Percentiles rank a stretch among this genome's conserved stretches.
Evolutionary conservation across 2,113 vertebrate species (phyloP).

Genomic region (Okapia johnstoni): DNA sequence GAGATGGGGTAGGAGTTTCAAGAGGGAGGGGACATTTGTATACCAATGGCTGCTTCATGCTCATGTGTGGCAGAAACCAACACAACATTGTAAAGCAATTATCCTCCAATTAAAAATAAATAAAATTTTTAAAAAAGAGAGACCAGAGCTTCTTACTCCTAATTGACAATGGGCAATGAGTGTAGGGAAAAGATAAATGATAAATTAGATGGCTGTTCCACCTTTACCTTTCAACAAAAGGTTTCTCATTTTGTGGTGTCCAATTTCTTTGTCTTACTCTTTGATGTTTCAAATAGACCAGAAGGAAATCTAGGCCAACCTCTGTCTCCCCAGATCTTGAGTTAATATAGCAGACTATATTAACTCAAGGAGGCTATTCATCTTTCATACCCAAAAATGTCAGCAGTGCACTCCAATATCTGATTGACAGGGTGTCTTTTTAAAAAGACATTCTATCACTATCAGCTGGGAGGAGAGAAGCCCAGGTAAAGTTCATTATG

Average conservation of each 20-base stretch:
- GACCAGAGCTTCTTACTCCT: background rate
- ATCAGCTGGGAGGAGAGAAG: background rate
- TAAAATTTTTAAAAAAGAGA: background rate
- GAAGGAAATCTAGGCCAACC: background rate
- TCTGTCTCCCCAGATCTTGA: background rate
- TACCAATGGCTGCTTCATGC: background rate
- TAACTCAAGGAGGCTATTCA: background rate
- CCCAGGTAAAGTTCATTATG: background rate
- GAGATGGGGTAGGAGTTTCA: background rate
- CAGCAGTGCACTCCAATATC: background rate
- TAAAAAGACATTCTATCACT: background rate
- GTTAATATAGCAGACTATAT: background rate
- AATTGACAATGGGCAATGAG: background rate
- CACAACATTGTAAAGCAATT: background rate
- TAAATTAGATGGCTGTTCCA: background rate
- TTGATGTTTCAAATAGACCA: conserved; percentile 37
- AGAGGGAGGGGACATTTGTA: background rate
- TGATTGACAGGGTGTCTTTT: background rate
- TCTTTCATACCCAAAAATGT: background rate
- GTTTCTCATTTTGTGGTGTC: background rate
- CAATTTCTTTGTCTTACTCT: background rate
- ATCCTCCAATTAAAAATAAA: background rate
- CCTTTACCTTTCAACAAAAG: background rate
- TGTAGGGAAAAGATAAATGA: background rate
- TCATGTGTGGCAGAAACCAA: background rate